Evolutionary conservation across 2,113 vertebrate species (phyloP).

Genomic region (Nannobrachium achirus): DNA sequence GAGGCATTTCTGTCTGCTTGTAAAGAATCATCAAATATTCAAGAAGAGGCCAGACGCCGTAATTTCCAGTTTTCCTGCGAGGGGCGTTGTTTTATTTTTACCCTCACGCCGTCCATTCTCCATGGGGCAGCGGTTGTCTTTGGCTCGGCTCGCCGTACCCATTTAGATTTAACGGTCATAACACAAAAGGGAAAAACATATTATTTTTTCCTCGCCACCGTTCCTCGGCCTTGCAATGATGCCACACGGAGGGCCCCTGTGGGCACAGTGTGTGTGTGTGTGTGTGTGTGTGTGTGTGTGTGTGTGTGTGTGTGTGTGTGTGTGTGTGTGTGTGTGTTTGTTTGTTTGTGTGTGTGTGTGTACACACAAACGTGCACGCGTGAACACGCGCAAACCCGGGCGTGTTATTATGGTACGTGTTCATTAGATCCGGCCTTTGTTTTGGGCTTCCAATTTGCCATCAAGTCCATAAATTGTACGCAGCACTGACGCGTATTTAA

Average conservation of each 20-base stretch:
- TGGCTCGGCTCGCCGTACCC: constrained; percentile 58
- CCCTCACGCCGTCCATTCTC: constrained; percentile 37
- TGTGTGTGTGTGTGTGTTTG: constrained; percentile 7
- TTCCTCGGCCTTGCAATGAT: constrained; percentile 34
- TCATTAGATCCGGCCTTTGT: constrained; percentile 39
- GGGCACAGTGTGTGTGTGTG: neutral
- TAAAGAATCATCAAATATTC: constrained; percentile 75
- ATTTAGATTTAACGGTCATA: constrained; percentile 68
- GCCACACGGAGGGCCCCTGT: neutral
- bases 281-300: neutral
- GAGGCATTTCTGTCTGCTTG: constrained; percentile 67
- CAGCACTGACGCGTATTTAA: constrained; percentile 50
- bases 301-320: constrained; percentile 7
- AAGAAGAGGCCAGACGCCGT: constrained; percentile 61
- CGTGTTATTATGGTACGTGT: constrained; percentile 5
- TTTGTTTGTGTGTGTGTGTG: neutral
- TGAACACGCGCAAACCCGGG: neutral
- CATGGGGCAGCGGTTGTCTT: constrained; percentile 69
- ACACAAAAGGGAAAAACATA: constrained; percentile 61
- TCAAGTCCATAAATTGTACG: constrained; percentile 45
- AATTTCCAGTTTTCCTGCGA: constrained; percentile 71
- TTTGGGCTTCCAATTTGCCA: constrained; percentile 45
- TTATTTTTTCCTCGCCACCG: constrained; percentile 40
- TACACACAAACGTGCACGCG: neutral
- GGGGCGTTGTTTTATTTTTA: constrained; percentile 73